These are phyloP conservation scores for Orcinus orca DNA, from an alignment of 2,113 vertebrate genomes.

Conservation along the genomic window DNA sequence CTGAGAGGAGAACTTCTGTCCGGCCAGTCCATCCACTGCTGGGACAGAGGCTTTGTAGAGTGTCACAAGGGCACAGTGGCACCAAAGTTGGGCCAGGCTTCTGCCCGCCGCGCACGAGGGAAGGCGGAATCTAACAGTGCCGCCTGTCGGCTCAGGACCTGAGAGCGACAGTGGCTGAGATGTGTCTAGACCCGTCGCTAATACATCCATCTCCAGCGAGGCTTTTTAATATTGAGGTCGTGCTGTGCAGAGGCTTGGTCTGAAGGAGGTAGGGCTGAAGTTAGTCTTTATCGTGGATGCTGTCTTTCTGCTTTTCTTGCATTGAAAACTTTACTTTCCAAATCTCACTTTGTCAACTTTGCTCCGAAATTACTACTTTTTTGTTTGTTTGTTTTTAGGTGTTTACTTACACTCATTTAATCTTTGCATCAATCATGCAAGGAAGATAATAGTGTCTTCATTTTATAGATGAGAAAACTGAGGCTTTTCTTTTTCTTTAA, in stretches of 20 bases:
- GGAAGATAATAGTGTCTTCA: not conserved
- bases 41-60: not conserved
- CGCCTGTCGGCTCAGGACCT: not conserved
- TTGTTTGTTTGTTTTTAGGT: not conserved
- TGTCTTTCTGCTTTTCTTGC: not conserved
- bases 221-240: not conserved
- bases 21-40: not conserved
- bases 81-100: not conserved
- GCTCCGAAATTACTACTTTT: not conserved
- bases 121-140: not conserved
- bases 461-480: not conserved
- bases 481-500: not conserved
- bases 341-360: slow-evolving; percentile 10
- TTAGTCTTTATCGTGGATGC: not conserved
- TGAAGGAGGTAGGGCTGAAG: not conserved
- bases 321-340: not conserved
- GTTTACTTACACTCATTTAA: not conserved
- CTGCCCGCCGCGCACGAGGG: not conserved
- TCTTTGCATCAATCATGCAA: not conserved
- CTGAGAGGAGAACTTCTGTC: not conserved
- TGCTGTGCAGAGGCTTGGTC: not conserved
- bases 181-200: not conserved
- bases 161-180: not conserved
- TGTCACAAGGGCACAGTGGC: slow-evolving; percentile 28
- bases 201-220: not conserved